Percentiles rank a stretch among this genome's conserved stretches.
phyloP scores from a whole-genome alignment of 1,140 invertebrate genomes.

The Dreissena rostriformis region DNA sequence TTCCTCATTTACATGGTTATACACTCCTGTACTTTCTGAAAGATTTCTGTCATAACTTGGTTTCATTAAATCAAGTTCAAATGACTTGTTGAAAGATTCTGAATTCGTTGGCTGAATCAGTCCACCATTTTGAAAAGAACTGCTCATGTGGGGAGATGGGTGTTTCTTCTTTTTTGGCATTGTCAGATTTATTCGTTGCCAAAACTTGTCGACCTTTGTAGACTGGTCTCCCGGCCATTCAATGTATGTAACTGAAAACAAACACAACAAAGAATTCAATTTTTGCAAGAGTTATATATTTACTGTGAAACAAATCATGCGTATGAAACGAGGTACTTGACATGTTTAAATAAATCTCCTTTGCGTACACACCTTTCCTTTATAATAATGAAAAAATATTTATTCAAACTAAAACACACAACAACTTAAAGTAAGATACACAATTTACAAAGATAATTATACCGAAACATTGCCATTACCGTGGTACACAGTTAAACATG shows the following conservation, averaged over 20 bases:
- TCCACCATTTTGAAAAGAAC: neutral
- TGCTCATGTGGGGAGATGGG: neutral
- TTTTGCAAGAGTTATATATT: neutral
- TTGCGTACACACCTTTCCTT: neutral
- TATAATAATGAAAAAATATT: neutral
- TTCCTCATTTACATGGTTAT: constrained; percentile 25
- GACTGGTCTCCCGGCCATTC: constrained; percentile 60
- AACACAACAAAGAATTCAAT: neutral
- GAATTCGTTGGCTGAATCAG: neutral
- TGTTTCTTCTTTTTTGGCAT: constrained; percentile 69
- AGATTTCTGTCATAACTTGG: neutral
- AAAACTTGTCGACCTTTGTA: constrained; percentile 64
- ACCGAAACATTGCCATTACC: too few relatives aligned
- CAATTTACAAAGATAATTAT: too few relatives aligned
- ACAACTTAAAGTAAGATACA: too few relatives aligned
- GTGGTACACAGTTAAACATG: too few relatives aligned
- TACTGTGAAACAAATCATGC: neutral
- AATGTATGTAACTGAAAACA: constrained; percentile 67
- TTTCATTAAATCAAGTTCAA: neutral
- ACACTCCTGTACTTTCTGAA: neutral
- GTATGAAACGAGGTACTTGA: neutral
- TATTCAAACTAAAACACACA: too few relatives aligned
- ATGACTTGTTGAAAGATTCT: neutral
- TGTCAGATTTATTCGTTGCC: constrained; percentile 66
- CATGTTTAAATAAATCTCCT: neutral